phyloP scores from a whole-genome alignment of 2,888 invertebrate species.

The Mantis religiosa region DNA sequence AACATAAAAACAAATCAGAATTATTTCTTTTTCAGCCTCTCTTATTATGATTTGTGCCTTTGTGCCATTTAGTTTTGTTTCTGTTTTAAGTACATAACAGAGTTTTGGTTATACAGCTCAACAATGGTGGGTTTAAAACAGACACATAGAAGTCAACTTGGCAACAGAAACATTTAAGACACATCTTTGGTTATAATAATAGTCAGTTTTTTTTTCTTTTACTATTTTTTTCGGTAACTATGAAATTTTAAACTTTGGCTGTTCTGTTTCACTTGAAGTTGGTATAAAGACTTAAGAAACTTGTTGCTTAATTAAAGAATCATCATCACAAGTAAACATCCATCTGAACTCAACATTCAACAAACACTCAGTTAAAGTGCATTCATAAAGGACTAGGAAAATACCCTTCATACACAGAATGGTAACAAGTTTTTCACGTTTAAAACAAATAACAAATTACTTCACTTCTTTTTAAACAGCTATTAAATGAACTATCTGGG shows the following conservation, averaged over 20 bases:
- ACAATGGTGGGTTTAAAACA: constrained; percentile 14
- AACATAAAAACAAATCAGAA: constrained; percentile 11
- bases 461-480: constrained; percentile 8
- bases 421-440: constrained; percentile 21
- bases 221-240: constrained; percentile 4
- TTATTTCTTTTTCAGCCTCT: background rate
- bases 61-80: constrained; percentile 4
- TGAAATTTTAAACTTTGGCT: constrained; percentile 2
- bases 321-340: background rate
- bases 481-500: constrained; percentile 1
- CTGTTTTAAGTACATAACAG: constrained; percentile 18
- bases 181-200: constrained; percentile 31
- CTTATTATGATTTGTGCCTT: constrained; percentile 5
- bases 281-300: background rate
- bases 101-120: constrained; percentile 15
- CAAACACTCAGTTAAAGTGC: constrained; percentile 15
- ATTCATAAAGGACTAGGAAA: constrained; percentile 22
- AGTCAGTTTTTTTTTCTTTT: constrained; percentile 16
- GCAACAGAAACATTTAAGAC: constrained; percentile 32
- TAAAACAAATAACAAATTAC: constrained; percentile 16
- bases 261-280: background rate
- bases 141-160: constrained; percentile 20
- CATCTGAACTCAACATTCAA: constrained; percentile 8
- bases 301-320: background rate
- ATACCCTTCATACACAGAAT: constrained; percentile 15